Evolutionary conservation across 2,888 invertebrate genomes (phyloP), one percentile per base, ranked within the genome.

Genomic region (Pristionchus fissidentatus): DNA sequence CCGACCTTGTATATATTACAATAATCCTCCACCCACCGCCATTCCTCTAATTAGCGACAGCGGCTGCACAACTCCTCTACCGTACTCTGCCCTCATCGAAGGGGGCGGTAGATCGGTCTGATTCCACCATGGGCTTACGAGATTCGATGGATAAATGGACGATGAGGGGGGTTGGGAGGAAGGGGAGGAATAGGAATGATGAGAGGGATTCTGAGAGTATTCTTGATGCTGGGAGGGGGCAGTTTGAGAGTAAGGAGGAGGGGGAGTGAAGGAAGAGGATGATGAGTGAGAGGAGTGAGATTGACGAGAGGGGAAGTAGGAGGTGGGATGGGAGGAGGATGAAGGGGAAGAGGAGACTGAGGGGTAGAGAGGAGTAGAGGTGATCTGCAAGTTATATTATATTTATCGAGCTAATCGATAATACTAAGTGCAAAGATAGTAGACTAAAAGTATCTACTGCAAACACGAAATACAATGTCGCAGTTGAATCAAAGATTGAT

Each of bases 221-320:
- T 29, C 8, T 32, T 46, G 49, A 41, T 75, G 38, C 22, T n/a
- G 85, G 83, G 10, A 83, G 85, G 8, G 85, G 84, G 29, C 80
- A 81, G 3, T 78, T 55, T 29, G 85, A 32, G 75, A 7, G 29
- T 26, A 29, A 22, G 75, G 75, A 75, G 29, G 43, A 29, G 75
- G 46, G 26, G 70, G 43, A n/a, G 73, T 41, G 22, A 35, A 22
- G 19, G 73, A 29, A 15, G 7, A 13, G 49, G 46, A 49, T 7
- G 38, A 73, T n/a, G 43, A 46, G n/a, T n/a, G n/a, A 29, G 73
- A 26, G 5, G 73, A 29, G n/a, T 43, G 73, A 46, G 29, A 29
- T n/a, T 41, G 38, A 46, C 41, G n/a, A 70, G 22, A 19, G 43
- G 75, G 73, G 62, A 62, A 35, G 62, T 62, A 55, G 22, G 55